Conservation (phyloP, 1,140 invertebrate genomes). For the Paracyclopina nana region DNA sequence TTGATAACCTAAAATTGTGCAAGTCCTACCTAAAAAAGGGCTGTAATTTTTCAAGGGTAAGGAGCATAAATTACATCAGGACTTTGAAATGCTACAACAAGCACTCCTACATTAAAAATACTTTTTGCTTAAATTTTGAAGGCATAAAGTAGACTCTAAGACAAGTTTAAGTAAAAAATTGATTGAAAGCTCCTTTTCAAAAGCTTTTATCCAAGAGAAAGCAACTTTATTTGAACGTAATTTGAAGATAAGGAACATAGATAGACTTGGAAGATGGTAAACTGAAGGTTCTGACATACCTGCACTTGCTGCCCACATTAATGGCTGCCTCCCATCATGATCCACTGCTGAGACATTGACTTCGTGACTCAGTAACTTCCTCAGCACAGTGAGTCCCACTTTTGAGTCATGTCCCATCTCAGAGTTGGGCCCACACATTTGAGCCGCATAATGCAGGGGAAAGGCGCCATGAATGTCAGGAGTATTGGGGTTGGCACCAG, state of each 20-base stretch:
- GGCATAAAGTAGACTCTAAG: neutral
- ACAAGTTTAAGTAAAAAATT: no score
- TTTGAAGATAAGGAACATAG: no score
- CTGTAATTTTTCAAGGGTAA: no score
- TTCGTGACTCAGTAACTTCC: constrained; percentile 54
- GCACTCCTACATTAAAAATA: no score
- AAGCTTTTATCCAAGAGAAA: no score
- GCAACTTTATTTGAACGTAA: no score
- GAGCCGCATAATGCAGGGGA: constrained; percentile 88
- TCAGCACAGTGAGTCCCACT: constrained; percentile 36
- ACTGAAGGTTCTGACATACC: constrained; percentile 32
- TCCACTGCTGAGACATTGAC: constrained; percentile 65
- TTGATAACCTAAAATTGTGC: no score
- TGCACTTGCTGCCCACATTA: constrained; percentile 89
- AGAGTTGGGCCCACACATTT: constrained; percentile 65
- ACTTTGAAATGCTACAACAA: no score
- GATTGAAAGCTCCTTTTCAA: no score
- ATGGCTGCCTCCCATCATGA: constrained; percentile 70
- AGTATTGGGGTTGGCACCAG: constrained; percentile 57
- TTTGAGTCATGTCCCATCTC: constrained; percentile 36
- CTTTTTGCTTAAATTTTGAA: no score
- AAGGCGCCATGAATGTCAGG: constrained; percentile 83
- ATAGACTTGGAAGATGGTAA: neutral
- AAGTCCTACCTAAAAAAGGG: no score
- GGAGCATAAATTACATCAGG: no score